Percentiles rank a stretch among this genome's conserved stretches.
phyloP scores from a whole-genome alignment of 37 sponge, comb jelly and placozoan genomes.

The Amphimedon queenslandica region DNA sequence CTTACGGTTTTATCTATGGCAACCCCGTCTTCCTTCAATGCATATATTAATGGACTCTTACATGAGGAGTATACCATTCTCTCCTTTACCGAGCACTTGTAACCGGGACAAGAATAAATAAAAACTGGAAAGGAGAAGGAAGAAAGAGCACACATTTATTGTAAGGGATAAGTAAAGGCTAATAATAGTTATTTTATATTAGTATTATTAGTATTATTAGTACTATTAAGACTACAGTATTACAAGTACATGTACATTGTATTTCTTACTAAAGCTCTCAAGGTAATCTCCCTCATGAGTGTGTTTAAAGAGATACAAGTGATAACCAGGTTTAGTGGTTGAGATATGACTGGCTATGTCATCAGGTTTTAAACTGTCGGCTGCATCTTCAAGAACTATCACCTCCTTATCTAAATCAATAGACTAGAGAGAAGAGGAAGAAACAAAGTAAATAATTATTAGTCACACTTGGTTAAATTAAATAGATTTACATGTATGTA shows the following conservation, averaged over 20 bases:
- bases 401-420: conserved; percentile 65
- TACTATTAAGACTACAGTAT: too few species aligned
- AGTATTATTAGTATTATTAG: too few species aligned
- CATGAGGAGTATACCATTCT: conserved; percentile 93
- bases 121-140: conserved; percentile 61
- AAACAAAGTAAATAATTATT: too few species aligned
- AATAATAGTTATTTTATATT: too few species aligned
- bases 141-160: too few species aligned
- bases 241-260: background rate
- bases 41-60: conserved; percentile 59
- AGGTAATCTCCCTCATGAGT: conserved; percentile 69
- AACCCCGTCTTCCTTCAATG: too few species aligned
- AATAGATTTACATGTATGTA: too few species aligned
- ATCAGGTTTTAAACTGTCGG: conserved; percentile 9
- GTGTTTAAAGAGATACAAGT: conserved; percentile 77
- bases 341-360: conserved; percentile 36
- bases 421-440: conserved; percentile 19
- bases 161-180: too few species aligned
- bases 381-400: conserved; percentile 37
- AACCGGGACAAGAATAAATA: conserved; percentile 86
- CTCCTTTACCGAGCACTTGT: conserved; percentile 78
- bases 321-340: conserved; percentile 62
- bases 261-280: conserved; percentile 55
- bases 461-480: too few species aligned
- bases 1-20: too few species aligned